Base-by-base conservation (phyloP, 1,140 invertebrate species). In the Diachasmimorpha longicaudata region DNA sequence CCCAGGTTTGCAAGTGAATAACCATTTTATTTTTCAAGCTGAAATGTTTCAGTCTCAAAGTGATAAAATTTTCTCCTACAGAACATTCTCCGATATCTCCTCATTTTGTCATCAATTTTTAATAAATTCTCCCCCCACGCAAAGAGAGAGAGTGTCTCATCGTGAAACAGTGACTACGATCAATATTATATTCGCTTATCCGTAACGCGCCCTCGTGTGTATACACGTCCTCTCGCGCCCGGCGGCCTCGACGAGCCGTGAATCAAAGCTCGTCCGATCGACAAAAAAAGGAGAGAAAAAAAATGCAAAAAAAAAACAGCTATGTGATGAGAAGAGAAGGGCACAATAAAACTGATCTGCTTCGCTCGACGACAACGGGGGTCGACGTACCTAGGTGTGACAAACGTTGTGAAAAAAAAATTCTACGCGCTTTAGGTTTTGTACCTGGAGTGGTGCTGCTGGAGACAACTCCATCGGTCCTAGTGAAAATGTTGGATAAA, bases 101-200 rank as follows among this genome's bases (percentile, higher is more conserved):
- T 21, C 21, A 36, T 68, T 36, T 68, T 31, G 9, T 36, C 66
- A 25, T 23, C 23, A 36, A 31, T 68, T 68, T 68, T 36, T 25
- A 68, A 68, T 68, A 68, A 68, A 68, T 23, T 36, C 21, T 68
- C 13, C 3, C 66, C 71, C 46, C 23, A 71, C 46, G 66, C 36
- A 13, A 36, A 72, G 69, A 52, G 36, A 44, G n/a, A 71, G 76
- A 70, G 76, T 48, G 44, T 55, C 48, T 55, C 74, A 70, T 75
- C 68, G 72, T 75, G 75, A 77, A 79, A 74, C 72, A 68, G 74
- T 74, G 78, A 77, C 67, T 72, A 14, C 78, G 70, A 79, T 79
- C 78, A 75, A 79, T 79, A 74, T 79, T 76, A 79, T 75, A 77
- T 79, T 79, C 78, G 75, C 78, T 79, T 77, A 79, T 79, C 78